A percentile compares a stretch with the other conserved stretches of the same genome.
Evolutionary conservation across 2,888 invertebrate genomes (phyloP).

Genomic region (Yponomeuta cagnagella): DNA sequence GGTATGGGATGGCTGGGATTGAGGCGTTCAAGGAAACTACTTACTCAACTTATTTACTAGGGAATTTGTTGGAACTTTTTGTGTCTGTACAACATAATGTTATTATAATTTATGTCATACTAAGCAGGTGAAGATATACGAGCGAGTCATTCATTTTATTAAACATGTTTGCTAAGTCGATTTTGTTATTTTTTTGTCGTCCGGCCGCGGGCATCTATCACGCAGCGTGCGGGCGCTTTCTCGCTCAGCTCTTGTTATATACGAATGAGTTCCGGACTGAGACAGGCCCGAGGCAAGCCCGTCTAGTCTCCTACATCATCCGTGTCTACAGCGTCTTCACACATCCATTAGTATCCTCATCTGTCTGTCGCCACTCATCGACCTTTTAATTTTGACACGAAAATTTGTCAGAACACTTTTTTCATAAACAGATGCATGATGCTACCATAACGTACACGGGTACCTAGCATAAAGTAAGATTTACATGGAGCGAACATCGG

Average conservation of each 20-base stretch:
- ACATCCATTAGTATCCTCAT: not conserved
- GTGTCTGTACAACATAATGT: slow-evolving; percentile 73
- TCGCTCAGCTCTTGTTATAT: slow-evolving; percentile 64
- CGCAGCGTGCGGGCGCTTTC: slow-evolving; percentile 71
- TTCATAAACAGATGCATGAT: too few relatives aligned
- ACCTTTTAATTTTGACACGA: not conserved
- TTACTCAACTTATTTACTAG: slow-evolving; percentile 20
- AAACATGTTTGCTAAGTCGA: slow-evolving; percentile 74
- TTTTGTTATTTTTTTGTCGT: slow-evolving; percentile 72
- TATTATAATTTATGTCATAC: slow-evolving; percentile 75
- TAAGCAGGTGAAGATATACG: slow-evolving; percentile 76
- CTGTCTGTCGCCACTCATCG: not conserved
- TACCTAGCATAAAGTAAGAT: too few relatives aligned
- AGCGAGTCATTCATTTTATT: slow-evolving; percentile 72
- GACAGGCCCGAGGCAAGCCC: not conserved
- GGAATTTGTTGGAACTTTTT: slow-evolving; percentile 72
- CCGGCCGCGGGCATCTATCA: slow-evolving; percentile 66
- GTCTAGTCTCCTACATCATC: slow-evolving; percentile 1
- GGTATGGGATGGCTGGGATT: too few relatives aligned
- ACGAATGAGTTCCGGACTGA: slow-evolving; percentile 63
- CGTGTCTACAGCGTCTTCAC: not conserved
- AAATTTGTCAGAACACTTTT: not conserved
- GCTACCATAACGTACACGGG: too few relatives aligned
- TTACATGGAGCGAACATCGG: slow-evolving; percentile 27
- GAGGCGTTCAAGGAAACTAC: not conserved